A percentile compares a stretch with the other conserved stretches of the same genome.
phyloP scores from a whole-genome alignment of 2,113 vertebrate species.

The Gallinago media region DNA sequence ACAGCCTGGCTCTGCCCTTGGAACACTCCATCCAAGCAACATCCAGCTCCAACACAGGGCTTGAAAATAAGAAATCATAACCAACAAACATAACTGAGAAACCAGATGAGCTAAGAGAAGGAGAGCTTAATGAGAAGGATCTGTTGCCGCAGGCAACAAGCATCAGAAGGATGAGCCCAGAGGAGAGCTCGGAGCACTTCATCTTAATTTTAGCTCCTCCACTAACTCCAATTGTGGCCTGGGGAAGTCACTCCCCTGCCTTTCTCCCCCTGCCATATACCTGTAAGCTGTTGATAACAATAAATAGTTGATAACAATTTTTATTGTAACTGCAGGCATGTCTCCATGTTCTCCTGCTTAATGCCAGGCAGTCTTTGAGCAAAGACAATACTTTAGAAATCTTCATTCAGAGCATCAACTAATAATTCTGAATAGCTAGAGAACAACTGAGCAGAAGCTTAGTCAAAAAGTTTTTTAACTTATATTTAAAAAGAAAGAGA shows the following conservation, averaged over 20 bases:
- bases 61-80: not conserved
- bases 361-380: not conserved
- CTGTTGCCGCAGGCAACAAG: not conserved
- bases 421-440: not conserved
- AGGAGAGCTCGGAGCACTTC: not conserved
- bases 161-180: not conserved
- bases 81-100: not conserved
- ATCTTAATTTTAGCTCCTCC: not conserved
- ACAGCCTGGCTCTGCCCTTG: not conserved
- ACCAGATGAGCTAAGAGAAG: not conserved
- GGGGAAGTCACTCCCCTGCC: not conserved
- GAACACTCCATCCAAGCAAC: not conserved
- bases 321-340: not conserved
- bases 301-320: not conserved
- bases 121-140: not conserved
- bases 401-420: not conserved
- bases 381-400: not conserved
- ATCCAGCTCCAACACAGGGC: not conserved
- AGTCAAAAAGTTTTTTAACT: not conserved
- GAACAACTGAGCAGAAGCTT: slow-evolving; percentile 9
- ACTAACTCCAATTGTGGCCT: not conserved
- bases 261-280: not conserved
- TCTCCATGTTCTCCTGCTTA: not conserved
- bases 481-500: slow-evolving; percentile 32
- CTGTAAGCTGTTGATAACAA: not conserved